A percentile compares a stretch with the other conserved stretches of the same genome.
Conservation (phyloP, 1,140 invertebrate species). For the Xylocopa sonorina region DNA sequence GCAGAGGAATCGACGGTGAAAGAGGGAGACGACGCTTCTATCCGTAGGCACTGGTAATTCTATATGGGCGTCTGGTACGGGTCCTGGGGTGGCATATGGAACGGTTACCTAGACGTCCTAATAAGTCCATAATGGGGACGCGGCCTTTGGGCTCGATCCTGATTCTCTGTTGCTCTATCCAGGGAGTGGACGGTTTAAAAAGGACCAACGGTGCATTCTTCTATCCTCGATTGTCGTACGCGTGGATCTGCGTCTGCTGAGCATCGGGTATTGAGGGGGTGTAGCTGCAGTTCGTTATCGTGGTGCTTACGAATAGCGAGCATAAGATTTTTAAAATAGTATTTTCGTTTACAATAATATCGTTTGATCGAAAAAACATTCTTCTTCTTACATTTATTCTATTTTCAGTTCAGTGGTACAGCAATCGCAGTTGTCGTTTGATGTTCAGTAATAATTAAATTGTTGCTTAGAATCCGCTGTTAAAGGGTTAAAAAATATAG, state of each 20-base stretch:
- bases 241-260: background rate
- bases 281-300: too few relatives aligned
- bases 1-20: slow-evolving; percentile 35
- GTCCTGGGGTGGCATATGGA: slow-evolving; percentile 55
- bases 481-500: too few relatives aligned
- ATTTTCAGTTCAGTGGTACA: too few relatives aligned
- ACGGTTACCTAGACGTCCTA: slow-evolving; percentile 50
- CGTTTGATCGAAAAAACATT: too few relatives aligned
- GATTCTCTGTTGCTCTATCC: background rate
- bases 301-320: too few relatives aligned
- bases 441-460: too few relatives aligned
- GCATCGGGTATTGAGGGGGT: background rate
- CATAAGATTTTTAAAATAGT: too few relatives aligned
- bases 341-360: too few relatives aligned
- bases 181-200: background rate
- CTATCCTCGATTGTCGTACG: background rate
- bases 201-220: background rate
- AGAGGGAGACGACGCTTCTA: slow-evolving; percentile 43
- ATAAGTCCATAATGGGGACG: slow-evolving; percentile 52
- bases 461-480: too few relatives aligned
- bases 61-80: slow-evolving; percentile 57
- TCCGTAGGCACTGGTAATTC: slow-evolving; percentile 67
- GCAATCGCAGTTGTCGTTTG: too few relatives aligned
- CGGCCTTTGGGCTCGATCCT: background rate
- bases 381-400: too few relatives aligned